Base-by-base conservation (phyloP, 2,797 vertebrate genomes). In the Chlorospingus semifuscus region DNA sequence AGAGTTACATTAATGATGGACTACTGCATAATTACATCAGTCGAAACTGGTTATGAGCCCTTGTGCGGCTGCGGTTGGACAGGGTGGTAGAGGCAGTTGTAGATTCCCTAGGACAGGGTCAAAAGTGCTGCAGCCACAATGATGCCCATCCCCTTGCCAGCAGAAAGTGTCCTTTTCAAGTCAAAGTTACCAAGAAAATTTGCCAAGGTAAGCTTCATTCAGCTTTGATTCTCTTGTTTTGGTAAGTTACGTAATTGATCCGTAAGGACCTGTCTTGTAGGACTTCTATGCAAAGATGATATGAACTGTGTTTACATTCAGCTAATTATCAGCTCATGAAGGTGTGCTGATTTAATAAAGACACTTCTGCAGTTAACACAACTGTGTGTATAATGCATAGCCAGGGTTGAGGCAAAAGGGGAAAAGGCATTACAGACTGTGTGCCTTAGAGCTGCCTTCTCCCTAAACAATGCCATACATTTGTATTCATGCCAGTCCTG, bases 151-250 rank as follows among this genome's bases (percentile, higher is more conserved):
- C 90, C 90, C n/a, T 94, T 95, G 69, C 83, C 85, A 95, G 70
- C 88, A 90, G 94, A 95, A 95, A 94, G 37, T 91, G 66, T 72
- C 85, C 71, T 74, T 95, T 81, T 94, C 81, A 80, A 92, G 83
- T 74, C 88, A 90, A 37, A 95, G 61, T 94, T 89, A 69, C 3
- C 87, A 69, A 69, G 80, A 86, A 72, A 78, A 52, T 66, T 88
- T 83, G 18, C 60, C 29, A 79, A 96, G 93, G 80, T 94, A 90
- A 94, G 83, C 77, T 90, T 83, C 4, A 2, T 76, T 94, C 83
- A 70, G 80, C 70, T 46, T 81, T 78, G 80, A 59, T 91, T 81
- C 27, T 95, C n/a, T 66, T 75, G 61, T 94, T 93, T 81, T 89
- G 79, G 68, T 60, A 44, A 81, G 70, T 79, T 83, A 18, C 1